Percentiles rank a stretch among this genome's conserved stretches.
Evolutionary conservation across 2,888 invertebrate genomes (phyloP).

Genomic region (Pollenia labialis): DNA sequence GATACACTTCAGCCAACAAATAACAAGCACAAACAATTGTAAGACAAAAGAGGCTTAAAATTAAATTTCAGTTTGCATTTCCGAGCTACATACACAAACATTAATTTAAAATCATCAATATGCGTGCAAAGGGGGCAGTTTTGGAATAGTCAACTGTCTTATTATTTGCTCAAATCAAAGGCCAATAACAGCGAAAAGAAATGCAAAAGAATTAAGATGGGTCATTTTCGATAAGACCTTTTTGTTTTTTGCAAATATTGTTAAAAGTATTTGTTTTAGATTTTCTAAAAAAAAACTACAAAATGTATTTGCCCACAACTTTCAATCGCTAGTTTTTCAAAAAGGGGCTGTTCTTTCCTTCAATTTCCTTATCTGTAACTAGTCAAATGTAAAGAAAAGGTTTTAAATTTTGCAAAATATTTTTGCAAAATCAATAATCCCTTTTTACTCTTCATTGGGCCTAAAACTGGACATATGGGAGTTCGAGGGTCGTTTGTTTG

Average conservation of each 20-base stretch:
- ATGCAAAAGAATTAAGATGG: conserved; percentile 65
- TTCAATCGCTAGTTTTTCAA: conserved; percentile 49
- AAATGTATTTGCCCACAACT: conserved; percentile 15
- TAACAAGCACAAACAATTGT: conserved; percentile 10
- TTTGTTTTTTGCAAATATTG: conserved; percentile 44
- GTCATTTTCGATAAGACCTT: conserved; percentile 67
- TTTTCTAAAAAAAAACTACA: conserved; percentile 13
- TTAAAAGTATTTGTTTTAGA: conserved; percentile 62
- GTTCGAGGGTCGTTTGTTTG: neutral
- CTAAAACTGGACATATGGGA: conserved; percentile 46
- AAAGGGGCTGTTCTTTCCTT: conserved; percentile 13
- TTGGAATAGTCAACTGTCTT: conserved; percentile 33
- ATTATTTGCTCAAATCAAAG: conserved; percentile 53
- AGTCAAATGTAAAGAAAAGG: neutral
- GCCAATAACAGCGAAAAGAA: neutral
- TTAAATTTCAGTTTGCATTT: conserved; percentile 67
- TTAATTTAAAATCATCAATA: conserved; percentile 56
- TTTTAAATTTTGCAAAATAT: neutral
- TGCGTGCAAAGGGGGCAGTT: conserved; percentile 15
- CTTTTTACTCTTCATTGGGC: conserved; percentile 22
- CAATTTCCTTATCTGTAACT: conserved; percentile 14
- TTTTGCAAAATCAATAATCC: neutral
- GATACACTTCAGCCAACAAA: conserved; percentile 31
- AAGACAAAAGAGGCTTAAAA: conserved; percentile 72
- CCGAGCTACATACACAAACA: conserved; percentile 53